Evolutionary conservation across 2,888 invertebrate species (phyloP).

Genomic region (Cataglyphis albicans): DNA sequence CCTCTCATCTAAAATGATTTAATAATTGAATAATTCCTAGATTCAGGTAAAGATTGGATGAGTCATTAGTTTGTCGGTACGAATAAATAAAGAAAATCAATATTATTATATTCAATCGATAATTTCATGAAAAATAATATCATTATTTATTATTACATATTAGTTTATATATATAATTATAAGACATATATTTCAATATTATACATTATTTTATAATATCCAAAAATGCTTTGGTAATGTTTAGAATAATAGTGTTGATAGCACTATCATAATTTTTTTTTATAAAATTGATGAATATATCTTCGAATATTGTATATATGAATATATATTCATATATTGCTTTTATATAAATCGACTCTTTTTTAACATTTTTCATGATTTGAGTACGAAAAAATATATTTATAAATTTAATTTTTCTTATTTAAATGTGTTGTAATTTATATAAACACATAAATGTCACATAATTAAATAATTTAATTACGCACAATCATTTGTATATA

Average conservation of each 20-base stretch:
- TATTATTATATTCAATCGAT: neutral
- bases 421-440: slow-evolving; percentile 14
- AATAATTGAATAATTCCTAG: neutral
- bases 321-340: neutral
- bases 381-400: slow-evolving; percentile 1
- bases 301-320: neutral
- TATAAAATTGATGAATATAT: slow-evolving; percentile 17
- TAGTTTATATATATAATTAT: neutral
- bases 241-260: slow-evolving; percentile 13
- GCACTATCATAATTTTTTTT: slow-evolving; percentile 22
- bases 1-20: neutral
- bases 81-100: neutral
- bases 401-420: slow-evolving; percentile 13
- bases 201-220: slow-evolving; percentile 9
- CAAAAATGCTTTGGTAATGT: neutral
- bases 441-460: slow-evolving; percentile 18
- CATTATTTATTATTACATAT: neutral
- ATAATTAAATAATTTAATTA: slow-evolving; percentile 18
- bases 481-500: neutral
- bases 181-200: neutral
- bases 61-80: neutral
- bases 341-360: neutral
- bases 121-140: neutral
- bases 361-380: neutral
- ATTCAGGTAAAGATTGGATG: neutral